These are phyloP conservation scores for Rutpela maculata DNA, from an alignment of 2,888 invertebrate species.

Conservation along the genomic window DNA sequence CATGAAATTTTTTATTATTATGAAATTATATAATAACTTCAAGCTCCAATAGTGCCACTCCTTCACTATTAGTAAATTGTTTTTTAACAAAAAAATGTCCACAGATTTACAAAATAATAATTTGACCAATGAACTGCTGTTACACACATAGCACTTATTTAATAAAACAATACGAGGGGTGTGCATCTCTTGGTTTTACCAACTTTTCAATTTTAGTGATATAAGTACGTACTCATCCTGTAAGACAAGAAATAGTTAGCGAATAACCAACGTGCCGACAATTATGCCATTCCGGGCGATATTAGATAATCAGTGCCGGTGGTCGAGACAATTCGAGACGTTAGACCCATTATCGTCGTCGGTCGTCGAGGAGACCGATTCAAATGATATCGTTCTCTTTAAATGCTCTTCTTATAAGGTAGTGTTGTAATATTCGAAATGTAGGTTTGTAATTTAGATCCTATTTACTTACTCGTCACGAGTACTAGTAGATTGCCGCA, in stretches of 20 bases:
- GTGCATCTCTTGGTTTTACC: too few relatives aligned
- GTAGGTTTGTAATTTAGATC: conserved; percentile 65
- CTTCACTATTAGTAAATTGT: too few relatives aligned
- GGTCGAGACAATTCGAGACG: conserved; percentile 63
- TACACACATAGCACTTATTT: too few relatives aligned
- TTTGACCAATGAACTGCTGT: too few relatives aligned
- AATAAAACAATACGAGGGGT: too few relatives aligned
- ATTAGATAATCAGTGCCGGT: conserved; percentile 71
- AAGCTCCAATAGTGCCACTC: too few relatives aligned
- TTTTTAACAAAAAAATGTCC: too few relatives aligned
- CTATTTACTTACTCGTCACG: conserved; percentile 65
- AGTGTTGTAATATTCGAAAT: conserved; percentile 64
- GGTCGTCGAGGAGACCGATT: conserved; percentile 60
- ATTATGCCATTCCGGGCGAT: conserved; percentile 67
- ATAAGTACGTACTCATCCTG: not conserved
- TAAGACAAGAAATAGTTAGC: not conserved
- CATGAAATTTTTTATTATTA: too few relatives aligned
- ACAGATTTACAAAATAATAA: too few relatives aligned
- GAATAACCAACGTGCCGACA: conserved; percentile 55
- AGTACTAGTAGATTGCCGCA: conserved; percentile 55
- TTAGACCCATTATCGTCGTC: conserved; percentile 57
- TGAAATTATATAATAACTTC: too few relatives aligned
- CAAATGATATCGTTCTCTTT: conserved; percentile 63
- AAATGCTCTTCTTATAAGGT: conserved; percentile 60
- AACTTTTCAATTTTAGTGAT: too few relatives aligned